Base-by-base conservation (phyloP, 2,888 invertebrate genomes). In the Dendrolimus houi region DNA sequence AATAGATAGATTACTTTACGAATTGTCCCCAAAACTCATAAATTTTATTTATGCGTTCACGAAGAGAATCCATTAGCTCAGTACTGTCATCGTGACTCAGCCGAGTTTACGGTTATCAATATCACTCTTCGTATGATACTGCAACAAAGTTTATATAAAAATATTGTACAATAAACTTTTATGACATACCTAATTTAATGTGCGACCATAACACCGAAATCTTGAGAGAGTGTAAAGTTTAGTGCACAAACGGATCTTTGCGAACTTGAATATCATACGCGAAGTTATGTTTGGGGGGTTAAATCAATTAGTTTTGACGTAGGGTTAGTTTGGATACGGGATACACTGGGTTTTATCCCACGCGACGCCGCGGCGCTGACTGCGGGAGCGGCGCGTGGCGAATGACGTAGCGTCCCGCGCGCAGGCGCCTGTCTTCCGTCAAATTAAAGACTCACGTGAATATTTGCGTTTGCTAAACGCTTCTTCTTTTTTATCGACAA, bases 221-320 rank as follows among this genome's bases (percentile, higher is more conserved):
- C 12, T 47, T 47, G 47, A 47, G 8, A 47, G 47, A 57, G 55
- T 55, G 60, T 61, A 68, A 70, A 74, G 71, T 74, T 72, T 64
- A 60, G 65, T 56, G 57, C 75, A 71, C 47, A 47, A 12, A 47
- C 47, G 47, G 47, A 10, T 47, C 47, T 47, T 47, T 8, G 12
- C 47, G 9, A 47, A 47, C 47, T 47, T 47, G 29, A 6, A 29
- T 29, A 6, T 29, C 29, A 47, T 47, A 47, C 47, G 14, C 41
- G 17, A 54, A 58, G 58, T 58, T 55, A 57, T 75, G 68, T 67
- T 72, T 75, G 72, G 79, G 73, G 74, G 72, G 79, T 72, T 77
- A 75, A 85, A 86, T 85, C 82, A 86, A 85, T 87, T 84, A 79
- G 79, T 77, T 59, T 82, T 79, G 83, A 84, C 80, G 81, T 76